Conservation (phyloP, 2,888 invertebrate genomes). For the Lasioglossum malachurum region DNA sequence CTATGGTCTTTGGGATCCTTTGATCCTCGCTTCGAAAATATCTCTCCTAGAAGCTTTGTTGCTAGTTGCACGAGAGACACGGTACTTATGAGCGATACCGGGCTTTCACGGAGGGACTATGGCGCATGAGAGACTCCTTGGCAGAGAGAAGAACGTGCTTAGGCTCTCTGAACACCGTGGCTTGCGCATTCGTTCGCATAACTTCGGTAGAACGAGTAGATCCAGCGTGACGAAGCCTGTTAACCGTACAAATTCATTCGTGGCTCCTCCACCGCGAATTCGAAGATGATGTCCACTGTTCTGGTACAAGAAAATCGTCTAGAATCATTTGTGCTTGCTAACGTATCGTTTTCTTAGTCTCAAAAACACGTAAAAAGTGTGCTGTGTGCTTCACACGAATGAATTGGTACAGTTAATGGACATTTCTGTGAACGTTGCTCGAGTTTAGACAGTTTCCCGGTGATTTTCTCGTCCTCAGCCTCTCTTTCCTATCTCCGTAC, state of each 20-base stretch:
- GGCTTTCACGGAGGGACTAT: constrained; percentile 39
- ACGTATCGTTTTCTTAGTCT: neutral
- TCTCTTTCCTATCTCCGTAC: constrained; percentile 33
- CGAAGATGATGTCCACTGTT: too few species aligned
- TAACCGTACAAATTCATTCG: neutral
- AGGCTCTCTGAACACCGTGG: neutral
- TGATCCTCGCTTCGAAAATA: constrained; percentile 35
- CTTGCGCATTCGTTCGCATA: neutral
- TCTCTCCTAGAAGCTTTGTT: constrained; percentile 52
- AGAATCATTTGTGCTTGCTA: neutral
- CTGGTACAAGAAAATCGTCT: neutral
- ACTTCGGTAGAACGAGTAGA: neutral
- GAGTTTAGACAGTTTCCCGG: constrained; percentile 33
- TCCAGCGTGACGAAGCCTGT: neutral
- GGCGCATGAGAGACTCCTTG: neutral
- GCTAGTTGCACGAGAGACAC: constrained; percentile 52
- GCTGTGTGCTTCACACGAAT: neutral
- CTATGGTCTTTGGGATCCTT: neutral
- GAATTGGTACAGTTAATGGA: neutral
- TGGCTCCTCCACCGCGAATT: neutral
- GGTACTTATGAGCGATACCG: constrained; percentile 54
- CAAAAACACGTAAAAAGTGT: neutral
- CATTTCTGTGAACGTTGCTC: neutral
- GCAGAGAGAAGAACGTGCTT: neutral
- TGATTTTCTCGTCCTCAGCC: constrained; percentile 23